Evolutionary conservation across 2,797 vertebrate species (phyloP).

Genomic region (Tapera naevia): DNA sequence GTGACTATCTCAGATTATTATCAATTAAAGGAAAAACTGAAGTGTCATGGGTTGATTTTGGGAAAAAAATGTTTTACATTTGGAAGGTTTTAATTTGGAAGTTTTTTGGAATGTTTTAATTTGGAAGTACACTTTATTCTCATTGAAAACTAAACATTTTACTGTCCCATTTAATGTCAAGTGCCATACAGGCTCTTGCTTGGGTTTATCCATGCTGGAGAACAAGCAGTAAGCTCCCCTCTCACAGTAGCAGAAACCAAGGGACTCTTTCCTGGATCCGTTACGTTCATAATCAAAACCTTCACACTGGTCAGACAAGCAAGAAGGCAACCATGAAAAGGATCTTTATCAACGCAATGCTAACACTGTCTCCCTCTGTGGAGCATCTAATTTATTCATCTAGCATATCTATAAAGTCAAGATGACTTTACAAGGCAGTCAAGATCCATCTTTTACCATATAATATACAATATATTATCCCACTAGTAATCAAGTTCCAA

Average conservation of each 20-base stretch:
- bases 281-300: neutral
- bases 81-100: no score
- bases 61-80: neutral
- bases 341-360: neutral
- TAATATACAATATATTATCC: neutral
- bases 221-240: neutral
- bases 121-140: neutral
- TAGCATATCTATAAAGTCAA: neutral
- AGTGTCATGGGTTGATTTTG: neutral
- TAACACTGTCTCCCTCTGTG: neutral
- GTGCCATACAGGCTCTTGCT: neutral
- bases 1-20: neutral
- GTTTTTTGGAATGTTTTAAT: no score
- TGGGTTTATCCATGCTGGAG: neutral
- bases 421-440: neutral
- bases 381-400: neutral
- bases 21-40: neutral
- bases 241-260: neutral
- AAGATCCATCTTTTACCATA: neutral
- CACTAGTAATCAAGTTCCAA: neutral
- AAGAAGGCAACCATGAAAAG: neutral
- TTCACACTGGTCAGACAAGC: rapidly evolving
- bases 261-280: neutral
- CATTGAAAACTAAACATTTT: neutral
- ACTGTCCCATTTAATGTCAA: neutral